phyloP scores from a whole-genome alignment of 2,888 invertebrate species.

The Archaeoteleia sp. region DNA sequence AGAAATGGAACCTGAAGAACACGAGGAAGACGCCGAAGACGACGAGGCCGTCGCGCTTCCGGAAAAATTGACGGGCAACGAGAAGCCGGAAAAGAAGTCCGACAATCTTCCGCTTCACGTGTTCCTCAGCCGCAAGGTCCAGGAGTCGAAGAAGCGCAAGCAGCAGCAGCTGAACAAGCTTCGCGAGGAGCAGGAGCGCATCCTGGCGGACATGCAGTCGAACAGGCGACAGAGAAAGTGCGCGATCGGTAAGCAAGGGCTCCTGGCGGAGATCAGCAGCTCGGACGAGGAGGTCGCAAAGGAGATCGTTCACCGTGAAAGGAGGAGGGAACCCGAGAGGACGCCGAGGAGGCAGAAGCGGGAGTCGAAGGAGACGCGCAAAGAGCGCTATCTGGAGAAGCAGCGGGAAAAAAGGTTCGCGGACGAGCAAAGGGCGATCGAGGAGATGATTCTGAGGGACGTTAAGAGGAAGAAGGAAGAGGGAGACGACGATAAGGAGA shows the following conservation, averaged over 20 bases:
- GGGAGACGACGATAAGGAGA: constrained; percentile 41
- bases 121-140: constrained; percentile 69
- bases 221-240: constrained; percentile 81
- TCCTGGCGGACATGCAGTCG: constrained; percentile 66
- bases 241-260: constrained; percentile 86
- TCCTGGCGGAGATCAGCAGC: constrained; percentile 81
- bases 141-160: constrained; percentile 70
- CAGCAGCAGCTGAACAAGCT: constrained; percentile 64
- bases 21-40: constrained; percentile 41
- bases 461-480: constrained; percentile 66
- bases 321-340: too few species aligned
- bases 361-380: constrained; percentile 71
- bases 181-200: constrained; percentile 64
- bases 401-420: constrained; percentile 73
- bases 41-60: constrained; percentile 67
- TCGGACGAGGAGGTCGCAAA: constrained; percentile 70
- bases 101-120: constrained; percentile 71
- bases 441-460: constrained; percentile 70
- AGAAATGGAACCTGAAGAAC: constrained; percentile 17
- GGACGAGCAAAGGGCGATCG: constrained; percentile 72
- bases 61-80: constrained; percentile 71
- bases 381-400: constrained; percentile 71
- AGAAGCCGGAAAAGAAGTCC: constrained; percentile 67
- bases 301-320: too few species aligned
- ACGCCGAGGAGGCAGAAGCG: constrained; percentile 62